A percentile compares a stretch with the other conserved stretches of the same genome.
Conservation (phyloP, 2,888 invertebrate species). For the Chironomus tentans region DNA sequence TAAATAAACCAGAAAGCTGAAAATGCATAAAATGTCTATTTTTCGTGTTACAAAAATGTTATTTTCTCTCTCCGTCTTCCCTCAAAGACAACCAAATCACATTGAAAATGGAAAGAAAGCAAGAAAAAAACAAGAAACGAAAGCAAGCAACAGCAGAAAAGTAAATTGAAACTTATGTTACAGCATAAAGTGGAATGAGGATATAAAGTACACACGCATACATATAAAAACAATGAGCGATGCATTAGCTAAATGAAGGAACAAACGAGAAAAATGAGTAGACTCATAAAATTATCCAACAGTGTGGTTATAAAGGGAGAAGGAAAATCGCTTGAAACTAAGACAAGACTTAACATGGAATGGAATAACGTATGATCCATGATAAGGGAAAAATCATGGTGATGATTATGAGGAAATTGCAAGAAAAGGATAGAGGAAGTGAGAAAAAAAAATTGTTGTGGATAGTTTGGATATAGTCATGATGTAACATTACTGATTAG, state of each 20-base stretch:
- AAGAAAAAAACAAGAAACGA: neutral
- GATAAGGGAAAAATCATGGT: neutral
- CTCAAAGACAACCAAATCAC: too few relatives aligned
- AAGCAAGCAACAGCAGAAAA: neutral
- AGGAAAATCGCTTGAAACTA: neutral
- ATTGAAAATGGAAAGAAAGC: too few relatives aligned
- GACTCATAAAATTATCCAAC: neutral
- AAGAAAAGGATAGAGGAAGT: neutral
- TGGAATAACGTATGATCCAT: neutral
- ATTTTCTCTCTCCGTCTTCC: too few relatives aligned
- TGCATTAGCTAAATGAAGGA: constrained; percentile 18
- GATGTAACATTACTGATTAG: neutral
- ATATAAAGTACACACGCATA: neutral
- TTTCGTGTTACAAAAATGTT: neutral
- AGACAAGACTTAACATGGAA: neutral
- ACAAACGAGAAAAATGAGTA: neutral
- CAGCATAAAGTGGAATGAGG: neutral
- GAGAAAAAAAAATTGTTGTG: neutral
- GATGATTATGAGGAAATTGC: neutral
- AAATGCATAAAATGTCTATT: neutral
- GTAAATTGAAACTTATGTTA: neutral
- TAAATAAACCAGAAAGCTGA: neutral
- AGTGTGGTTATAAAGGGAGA: neutral
- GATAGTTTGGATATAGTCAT: neutral
- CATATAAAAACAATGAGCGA: neutral